Base-by-base conservation (phyloP, 37 sponge, comb jelly and placozoan genomes). In the Spongia lamella region DNA sequence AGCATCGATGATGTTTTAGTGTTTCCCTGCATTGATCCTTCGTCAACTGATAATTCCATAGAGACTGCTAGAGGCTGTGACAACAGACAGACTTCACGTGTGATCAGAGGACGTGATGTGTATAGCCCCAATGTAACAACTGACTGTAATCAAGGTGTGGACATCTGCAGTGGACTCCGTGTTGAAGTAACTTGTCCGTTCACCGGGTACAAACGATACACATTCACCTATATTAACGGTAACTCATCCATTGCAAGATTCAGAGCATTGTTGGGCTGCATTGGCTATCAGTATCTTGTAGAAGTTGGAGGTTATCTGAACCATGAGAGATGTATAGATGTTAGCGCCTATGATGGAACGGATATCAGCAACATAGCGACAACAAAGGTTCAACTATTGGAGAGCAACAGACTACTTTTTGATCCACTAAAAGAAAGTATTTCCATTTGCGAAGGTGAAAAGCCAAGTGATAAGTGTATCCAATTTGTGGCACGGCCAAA, bases 381-480 rank as follows among this genome's bases (percentile, higher is more conserved):
- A 32, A 78, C 85, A 0, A 64, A 71, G n/a, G 66, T 83, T 33
- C 60, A 78, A 24, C 21, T 90, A 0, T 52, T 56, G 26, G 25
- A 70, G 0, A 15, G 3, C 13, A 63, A 68, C 35, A 52, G 66
- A 22, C 32, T 83, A 5, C 43, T 77, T 36, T 38, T 75, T n/a
- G 64, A 21, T 13, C 77, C 77, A 11, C 33, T 60, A 72, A 19
- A 30, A 27, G 55, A 59, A 3, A 49, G 38, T n/a, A 37, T 71
- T 27, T 55, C 77, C 13, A 60, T 90, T 7, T 78, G 78, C 61
- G 90, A 90, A 58, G 70, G 85, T 77, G 83, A 81, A 53, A 72
- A 73, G 38, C 86, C 90, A 19, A 65, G 53, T 11, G 40, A 73
- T 56, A 76, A 29, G 22, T 77, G 66, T 36, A 32, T 63, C 33